phyloP scores from a whole-genome alignment of 2,888 invertebrate species.

The Leptopilina syphax region DNA sequence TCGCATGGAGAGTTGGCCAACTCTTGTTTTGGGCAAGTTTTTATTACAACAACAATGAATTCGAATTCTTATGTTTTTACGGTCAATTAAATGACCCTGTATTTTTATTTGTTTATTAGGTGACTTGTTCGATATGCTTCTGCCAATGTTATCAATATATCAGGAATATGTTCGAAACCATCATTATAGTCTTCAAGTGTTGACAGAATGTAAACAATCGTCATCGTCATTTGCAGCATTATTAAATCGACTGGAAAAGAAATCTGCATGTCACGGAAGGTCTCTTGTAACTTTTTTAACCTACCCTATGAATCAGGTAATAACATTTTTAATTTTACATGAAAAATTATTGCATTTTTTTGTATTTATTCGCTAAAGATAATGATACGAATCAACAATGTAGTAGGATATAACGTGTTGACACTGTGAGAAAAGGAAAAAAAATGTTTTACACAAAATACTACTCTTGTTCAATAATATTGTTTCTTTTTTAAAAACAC shows the following conservation, averaged over 20 bases:
- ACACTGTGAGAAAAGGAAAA: too few relatives aligned
- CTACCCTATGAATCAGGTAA: slow-evolving; percentile 96
- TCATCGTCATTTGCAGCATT: slow-evolving; percentile 86
- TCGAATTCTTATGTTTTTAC: too few relatives aligned
- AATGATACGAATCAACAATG: too few relatives aligned
- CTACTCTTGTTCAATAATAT: too few relatives aligned
- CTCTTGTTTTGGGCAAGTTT: slow-evolving; percentile 89
- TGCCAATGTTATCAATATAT: slow-evolving; percentile 96
- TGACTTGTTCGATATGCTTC: slow-evolving; percentile 95
- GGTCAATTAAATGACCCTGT: too few relatives aligned
- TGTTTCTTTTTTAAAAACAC: too few relatives aligned
- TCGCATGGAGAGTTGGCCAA: slow-evolving; percentile 95
- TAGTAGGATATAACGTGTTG: too few relatives aligned
- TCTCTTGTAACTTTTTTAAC: slow-evolving; percentile 93
- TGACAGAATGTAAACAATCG: slow-evolving; percentile 94
- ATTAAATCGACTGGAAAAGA: slow-evolving; percentile 89
- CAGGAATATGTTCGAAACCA: slow-evolving; percentile 97
- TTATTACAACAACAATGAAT: too few relatives aligned
- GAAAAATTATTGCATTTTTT: background rate
- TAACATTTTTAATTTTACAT: too few relatives aligned
- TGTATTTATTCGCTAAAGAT: background rate
- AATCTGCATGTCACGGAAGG: slow-evolving; percentile 90
- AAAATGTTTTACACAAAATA: too few relatives aligned
- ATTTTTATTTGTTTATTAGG: slow-evolving; percentile 78
- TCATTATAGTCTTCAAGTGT: slow-evolving; percentile 93